Base-by-base conservation (phyloP, 2,797 vertebrate genomes). In the Myoxocephalus aenaeus region DNA sequence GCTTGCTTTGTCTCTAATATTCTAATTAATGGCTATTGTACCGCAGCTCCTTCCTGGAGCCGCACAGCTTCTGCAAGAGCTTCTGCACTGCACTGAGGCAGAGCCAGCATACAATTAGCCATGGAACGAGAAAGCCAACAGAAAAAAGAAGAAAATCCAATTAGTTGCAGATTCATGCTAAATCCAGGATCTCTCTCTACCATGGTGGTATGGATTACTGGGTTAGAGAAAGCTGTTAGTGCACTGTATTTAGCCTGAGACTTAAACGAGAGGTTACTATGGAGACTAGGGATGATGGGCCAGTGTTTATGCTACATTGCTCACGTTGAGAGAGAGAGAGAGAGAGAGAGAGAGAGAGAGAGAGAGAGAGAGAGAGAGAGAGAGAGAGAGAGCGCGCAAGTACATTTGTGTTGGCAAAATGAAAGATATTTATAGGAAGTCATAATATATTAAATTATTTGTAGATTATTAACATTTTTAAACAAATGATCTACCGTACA, bases 111-210 rank as follows among this genome's bases (percentile, higher is more conserved):
- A 82, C 84, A 84, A 81, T 89, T 82, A 85, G 59, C 75, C 78
- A 84, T 70, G 61, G 70, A 73, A 77, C 75, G 83, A 89, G 77
- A 81, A 83, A 85, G 83, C 65, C 81, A 80, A 76, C 58, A 65
- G 61, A 73, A 61, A 68, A 87, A 88, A 83, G 66, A 87, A 83
- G 78, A 84, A 89, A 88, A 90, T 89, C 78, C 81, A 88, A 85
- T 93, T 93, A 92, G 88, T 84, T 84, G 64, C 82, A 89, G 87
- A 90, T 87, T 79, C 69, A 85, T 87, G 79, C 84, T 81, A 75
- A 88, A 65, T 86, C 82, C 75, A 81, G 75, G 84, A 79, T 86
- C 71, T 84, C 70, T 86, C 72, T 87, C 78, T 62, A 62, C 59
- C 78, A 75, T 44, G 70, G 83, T 80, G 86, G 83, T 82, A 78